Base-by-base conservation (phyloP, 2,888 invertebrate genomes). In the Drosophila subsilvestris region DNA sequence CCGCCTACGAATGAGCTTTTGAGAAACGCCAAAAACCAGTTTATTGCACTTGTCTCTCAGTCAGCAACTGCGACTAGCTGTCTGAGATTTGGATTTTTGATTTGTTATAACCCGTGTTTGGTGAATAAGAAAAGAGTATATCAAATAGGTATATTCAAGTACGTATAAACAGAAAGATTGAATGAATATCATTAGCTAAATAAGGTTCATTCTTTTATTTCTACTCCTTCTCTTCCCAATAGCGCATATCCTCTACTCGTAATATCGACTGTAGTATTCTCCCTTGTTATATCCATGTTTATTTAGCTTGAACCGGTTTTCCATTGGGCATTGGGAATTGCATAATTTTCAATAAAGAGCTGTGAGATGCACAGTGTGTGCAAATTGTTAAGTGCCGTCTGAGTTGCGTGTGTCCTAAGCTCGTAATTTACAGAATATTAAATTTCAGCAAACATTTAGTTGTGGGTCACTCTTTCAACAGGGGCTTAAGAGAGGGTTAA, bases 11-110 rank as follows among this genome's bases (percentile, higher is more conserved):
- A 71, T 50, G 45, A 44, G 53, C 37, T 47, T 49, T 55, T 32
- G 27, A 56, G 65, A 66, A 72, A 44, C 68, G 67, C 43, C 61
- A 73, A 83, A 37, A 76, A 78, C 61, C 48, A 59, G 69, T 77
- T 79, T 68, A 45, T 62, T 70, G 80, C 86, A 78, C 80, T 86
- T 88, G 75, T 67, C n/a, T 37, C n/a, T n/a, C 14, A n/a, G n/a
- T n/a, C n/a, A n/a, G n/a, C n/a, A n/a, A 32, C 68, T 56, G 53
- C 60, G 61, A 43, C 43, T 63, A 47, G 45, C 20, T 44, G 48
- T 45, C 47, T 54, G 50, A 43, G 58, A 48, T 44, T 44, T 12
- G 51, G 54, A 14, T 37, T 55, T 45, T 51, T 63, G 49, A 55
- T 68, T 59, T 79, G 6, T 14, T 6, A 37, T 37, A 37, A n/a